Conservation (phyloP, 1,140 invertebrate genomes). For the Nasonia vitripennis region DNA sequence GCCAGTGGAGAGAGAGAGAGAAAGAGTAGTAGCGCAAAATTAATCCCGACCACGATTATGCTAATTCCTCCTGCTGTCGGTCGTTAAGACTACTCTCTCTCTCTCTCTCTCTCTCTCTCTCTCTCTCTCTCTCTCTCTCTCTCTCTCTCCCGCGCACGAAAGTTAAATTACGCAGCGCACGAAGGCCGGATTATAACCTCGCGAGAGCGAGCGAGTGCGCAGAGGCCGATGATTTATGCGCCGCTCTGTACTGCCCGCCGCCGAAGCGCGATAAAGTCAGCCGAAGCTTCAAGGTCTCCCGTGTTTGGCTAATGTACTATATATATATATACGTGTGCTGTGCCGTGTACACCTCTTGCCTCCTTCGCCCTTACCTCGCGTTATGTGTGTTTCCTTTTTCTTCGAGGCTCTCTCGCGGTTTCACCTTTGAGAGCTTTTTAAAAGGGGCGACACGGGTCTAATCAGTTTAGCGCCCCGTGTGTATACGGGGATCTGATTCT, state of each 20-base stretch:
- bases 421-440: background rate
- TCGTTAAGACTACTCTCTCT: conserved; percentile 1
- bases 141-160: conserved; percentile 53
- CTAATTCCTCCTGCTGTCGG: conserved; percentile 52
- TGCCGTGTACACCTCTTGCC: background rate
- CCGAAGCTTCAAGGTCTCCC: conserved; percentile 25
- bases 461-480: background rate
- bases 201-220: background rate
- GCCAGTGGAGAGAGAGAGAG: background rate
- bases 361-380: background rate
- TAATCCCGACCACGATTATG: conserved; percentile 60
- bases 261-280: background rate
- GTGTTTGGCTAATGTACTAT: background rate
- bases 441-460: background rate
- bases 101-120: background rate
- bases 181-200: conserved; percentile 59
- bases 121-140: too few relatives aligned
- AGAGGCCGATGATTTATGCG: conserved; percentile 15
- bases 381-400: background rate
- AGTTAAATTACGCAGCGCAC: conserved; percentile 63
- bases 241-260: background rate
- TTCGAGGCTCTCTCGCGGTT: background rate
- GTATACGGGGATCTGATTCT: background rate
- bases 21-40: conserved; percentile 40
- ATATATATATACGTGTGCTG: background rate